phyloP scores from a whole-genome alignment of 2,888 invertebrate species.

The Lepidochitona cinerea region DNA sequence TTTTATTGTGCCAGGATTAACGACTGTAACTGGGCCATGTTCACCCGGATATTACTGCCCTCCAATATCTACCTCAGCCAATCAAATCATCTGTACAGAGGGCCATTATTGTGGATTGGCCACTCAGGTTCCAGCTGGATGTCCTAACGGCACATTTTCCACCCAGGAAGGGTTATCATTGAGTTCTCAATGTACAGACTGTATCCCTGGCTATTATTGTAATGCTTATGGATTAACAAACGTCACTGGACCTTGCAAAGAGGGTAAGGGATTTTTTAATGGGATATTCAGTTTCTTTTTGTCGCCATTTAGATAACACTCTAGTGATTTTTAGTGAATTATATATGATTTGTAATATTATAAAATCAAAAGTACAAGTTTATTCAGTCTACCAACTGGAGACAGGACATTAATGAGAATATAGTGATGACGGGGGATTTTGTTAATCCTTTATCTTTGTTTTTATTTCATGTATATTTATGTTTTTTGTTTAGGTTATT shows the following conservation, averaged over 20 bases:
- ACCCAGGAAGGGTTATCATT: conserved; percentile 52
- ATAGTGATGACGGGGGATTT: too few species aligned
- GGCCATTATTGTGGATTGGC: conserved; percentile 62
- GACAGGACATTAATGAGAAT: too few species aligned
- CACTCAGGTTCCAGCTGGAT: conserved; percentile 53
- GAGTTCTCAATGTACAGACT: conserved; percentile 49
- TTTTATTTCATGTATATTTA: too few species aligned
- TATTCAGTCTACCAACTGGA: background rate
- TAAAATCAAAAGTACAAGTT: too few species aligned
- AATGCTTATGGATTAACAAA: conserved; percentile 53
- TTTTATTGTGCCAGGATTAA: conserved; percentile 54
- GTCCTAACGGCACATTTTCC: conserved; percentile 66
- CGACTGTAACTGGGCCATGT: conserved; percentile 58
- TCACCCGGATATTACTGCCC: conserved; percentile 62
- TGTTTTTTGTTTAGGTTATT: conserved; percentile 60
- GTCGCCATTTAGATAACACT: too few species aligned
- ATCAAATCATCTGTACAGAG: conserved; percentile 56
- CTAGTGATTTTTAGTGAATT: too few species aligned
- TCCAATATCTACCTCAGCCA: conserved; percentile 43
- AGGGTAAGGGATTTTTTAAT: conserved; percentile 57
- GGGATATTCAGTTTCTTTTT: too few species aligned
- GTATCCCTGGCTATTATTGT: conserved; percentile 63
- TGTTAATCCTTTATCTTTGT: too few species aligned
- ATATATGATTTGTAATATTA: too few species aligned
- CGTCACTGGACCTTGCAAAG: conserved; percentile 60